Base-by-base conservation (phyloP, 2,888 invertebrate species). In the Cataglyphis livida region DNA sequence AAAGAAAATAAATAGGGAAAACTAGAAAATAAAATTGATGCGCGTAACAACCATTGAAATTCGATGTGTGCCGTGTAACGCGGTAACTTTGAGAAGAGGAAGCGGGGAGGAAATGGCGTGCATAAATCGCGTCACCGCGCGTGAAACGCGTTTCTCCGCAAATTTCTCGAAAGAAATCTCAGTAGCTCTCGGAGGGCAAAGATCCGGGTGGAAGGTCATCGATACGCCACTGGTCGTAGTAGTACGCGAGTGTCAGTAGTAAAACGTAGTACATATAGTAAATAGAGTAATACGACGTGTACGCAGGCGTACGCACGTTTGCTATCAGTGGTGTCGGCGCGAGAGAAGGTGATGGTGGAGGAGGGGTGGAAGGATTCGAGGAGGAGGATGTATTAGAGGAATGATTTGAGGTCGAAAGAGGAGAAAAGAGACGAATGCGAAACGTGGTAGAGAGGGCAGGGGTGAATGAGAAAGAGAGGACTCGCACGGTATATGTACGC, bases 301-400 rank as follows among this genome's bases (percentile, higher is more conserved):
- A 92, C 91, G 92, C 92, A 92, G 90, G 91, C 92, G 93, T 92
- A 93, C 92, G 91, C 93, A 92, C 87, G 91, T 89, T 84, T 85
- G 84, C 83, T 70, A 85, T 78, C 81, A 62, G 74, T 51, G 84
- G 78, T 65, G 74, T 65, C 66, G 51, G 71, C 64, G 81, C 32
- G 25, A 7, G 25, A 7, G 25, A 66, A 64, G 84, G 82, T 66
- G 84, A 82, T 81, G 84, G 82, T 64, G 66, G 87, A 66, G 84
- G 82, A 73, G 84, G 70, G 61, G 84, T 76, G 70, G 84, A 86
- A 84, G 84, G 25, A 7, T 21, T 21, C 21, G 81, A 70, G 84
- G 82, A 81, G 85, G 82, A 68, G 66, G 32, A 32, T 5, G 6
- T 32, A 32, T 32, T 32, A 32, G 86, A 83, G 84, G 85, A 82